Conservation (phyloP, 2,113 vertebrate species). For the Rattus norvegicus region GRCr8 NC_086039.1:18549001-18549500, state of each 20-base stretch:
- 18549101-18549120: conserved; percentile 49
- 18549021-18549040: conserved; percentile 23
- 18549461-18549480: neutral
- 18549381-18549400: conserved; percentile 37
- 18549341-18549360: conserved; percentile 52
- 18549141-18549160: conserved; percentile 3
- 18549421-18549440: conserved; percentile 62
- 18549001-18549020: conserved; percentile 49
- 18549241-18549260: conserved; percentile 27
- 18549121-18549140: conserved; percentile 30
- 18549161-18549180: neutral
- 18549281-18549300: neutral
- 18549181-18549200: conserved; percentile 54
- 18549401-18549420: conserved; percentile 16
- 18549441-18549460: neutral
- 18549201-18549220: conserved; percentile 45
- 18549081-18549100: conserved; percentile 34
- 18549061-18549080: conserved; percentile 39
- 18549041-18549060: conserved; percentile 7
- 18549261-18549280: neutral
- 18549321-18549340: conserved; percentile 33
- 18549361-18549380: conserved; percentile 30
- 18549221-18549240: conserved; percentile 1
- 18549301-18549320: conserved; percentile 29
- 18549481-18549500: neutral